Percentiles rank a stretch among this genome's conserved stretches.
phyloP scores from a whole-genome alignment of 2,888 invertebrate genomes.

The Phyllotreta cruciferae region DNA sequence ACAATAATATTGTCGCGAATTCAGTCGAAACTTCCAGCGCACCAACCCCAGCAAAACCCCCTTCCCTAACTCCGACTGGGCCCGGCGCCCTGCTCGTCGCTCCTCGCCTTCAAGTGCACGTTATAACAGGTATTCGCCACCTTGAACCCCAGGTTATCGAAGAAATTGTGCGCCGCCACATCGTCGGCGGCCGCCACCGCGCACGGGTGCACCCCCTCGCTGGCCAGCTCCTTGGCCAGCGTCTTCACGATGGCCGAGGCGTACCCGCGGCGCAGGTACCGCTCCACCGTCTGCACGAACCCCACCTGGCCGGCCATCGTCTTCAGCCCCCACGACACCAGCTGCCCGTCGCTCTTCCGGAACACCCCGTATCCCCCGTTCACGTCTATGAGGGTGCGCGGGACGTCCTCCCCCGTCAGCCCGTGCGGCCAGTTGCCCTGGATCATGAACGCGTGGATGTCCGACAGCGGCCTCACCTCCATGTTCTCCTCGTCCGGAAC shows the following conservation, averaged over 20 bases:
- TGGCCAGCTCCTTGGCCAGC: slow-evolving; percentile 30
- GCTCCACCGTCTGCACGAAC: slow-evolving; percentile 28
- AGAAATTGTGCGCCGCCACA: slow-evolving; percentile 19
- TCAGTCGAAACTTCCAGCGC: too few species aligned
- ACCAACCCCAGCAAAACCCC: too few species aligned
- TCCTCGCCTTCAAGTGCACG: slow-evolving; percentile 15
- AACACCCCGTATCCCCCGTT: slow-evolving; percentile 28
- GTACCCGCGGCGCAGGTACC: slow-evolving; percentile 27
- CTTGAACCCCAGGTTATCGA: slow-evolving; percentile 32
- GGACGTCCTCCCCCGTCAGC: background rate
- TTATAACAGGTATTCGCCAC: slow-evolving; percentile 20
- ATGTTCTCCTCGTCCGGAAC: slow-evolving; percentile 7
- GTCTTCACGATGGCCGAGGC: slow-evolving; percentile 21
- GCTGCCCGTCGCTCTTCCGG: background rate
- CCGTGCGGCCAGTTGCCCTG: slow-evolving; percentile 4
- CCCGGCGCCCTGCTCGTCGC: background rate
- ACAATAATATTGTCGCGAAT: too few species aligned
- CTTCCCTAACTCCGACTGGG: too few species aligned
- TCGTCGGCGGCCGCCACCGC: slow-evolving; percentile 20
- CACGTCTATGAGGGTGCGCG: slow-evolving; percentile 12
- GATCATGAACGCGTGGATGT: background rate
- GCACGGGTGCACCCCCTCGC: slow-evolving; percentile 24
- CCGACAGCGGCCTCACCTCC: background rate
- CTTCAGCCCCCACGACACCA: slow-evolving; percentile 22
- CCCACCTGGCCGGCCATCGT: slow-evolving; percentile 32